phyloP scores from a whole-genome alignment of 1,140 invertebrate species.

The Meloidogyne exigua region DNA sequence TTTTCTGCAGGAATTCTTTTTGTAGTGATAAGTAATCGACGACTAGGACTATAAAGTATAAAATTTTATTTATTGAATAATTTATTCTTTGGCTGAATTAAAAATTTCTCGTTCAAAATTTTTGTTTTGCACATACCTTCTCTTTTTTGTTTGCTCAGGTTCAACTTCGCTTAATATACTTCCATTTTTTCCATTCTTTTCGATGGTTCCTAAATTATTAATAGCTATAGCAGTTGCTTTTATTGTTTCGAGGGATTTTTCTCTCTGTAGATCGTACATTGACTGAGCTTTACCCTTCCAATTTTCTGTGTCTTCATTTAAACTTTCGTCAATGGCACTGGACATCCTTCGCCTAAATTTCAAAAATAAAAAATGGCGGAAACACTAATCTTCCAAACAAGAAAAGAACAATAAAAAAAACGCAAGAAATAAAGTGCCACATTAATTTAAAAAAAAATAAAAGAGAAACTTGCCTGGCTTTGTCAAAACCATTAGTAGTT shows the following conservation, averaged over 20 bases:
- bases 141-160: neutral
- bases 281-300: constrained; percentile 17
- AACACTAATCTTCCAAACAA: no score
- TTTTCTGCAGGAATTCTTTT: neutral
- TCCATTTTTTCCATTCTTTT: neutral
- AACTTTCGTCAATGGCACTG: neutral
- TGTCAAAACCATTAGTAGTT: neutral
- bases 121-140: no score
- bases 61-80: neutral
- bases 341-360: neutral
- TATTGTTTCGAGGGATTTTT: neutral
- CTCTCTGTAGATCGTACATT: constrained; percentile 24
- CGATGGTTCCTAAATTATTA: neutral
- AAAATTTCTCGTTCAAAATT: no score
- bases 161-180: neutral
- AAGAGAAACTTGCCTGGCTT: neutral
- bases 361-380: neutral
- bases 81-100: no score
- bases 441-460: neutral
- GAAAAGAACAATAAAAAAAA: neutral
- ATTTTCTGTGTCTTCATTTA: neutral
- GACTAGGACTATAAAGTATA: neutral
- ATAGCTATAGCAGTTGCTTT: constrained; percentile 2
- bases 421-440: neutral
- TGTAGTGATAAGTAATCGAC: neutral